Evolutionary conservation across 2,113 vertebrate genomes (phyloP).

Genomic region (human (Homo sapiens)): DNA sequence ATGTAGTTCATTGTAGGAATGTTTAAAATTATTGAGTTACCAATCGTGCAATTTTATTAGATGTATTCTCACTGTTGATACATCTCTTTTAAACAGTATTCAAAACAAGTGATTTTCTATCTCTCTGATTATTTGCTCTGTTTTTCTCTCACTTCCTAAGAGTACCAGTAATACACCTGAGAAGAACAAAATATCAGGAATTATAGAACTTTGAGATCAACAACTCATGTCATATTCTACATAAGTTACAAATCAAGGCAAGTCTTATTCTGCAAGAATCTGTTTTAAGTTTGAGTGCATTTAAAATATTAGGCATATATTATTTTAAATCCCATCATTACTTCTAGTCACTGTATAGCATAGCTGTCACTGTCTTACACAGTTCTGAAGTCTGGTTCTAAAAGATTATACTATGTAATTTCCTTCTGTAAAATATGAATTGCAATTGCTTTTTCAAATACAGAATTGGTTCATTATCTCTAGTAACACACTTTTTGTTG

Average conservation of each 20-base stretch:
- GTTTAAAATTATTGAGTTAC: background rate
- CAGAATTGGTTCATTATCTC: background rate
- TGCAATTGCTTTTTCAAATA: background rate
- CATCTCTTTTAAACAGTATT: background rate
- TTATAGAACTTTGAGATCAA: background rate
- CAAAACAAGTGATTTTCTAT: background rate
- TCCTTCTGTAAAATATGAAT: background rate
- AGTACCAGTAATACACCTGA: background rate
- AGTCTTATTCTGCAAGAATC: background rate
- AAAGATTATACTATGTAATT: background rate
- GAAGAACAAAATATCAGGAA: background rate
- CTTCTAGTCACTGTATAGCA: background rate
- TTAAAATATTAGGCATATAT: constrained; percentile 3
- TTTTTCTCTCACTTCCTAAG: background rate
- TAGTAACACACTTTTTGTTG: background rate
- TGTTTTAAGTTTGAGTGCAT: background rate
- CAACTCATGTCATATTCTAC: background rate
- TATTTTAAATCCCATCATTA: background rate
- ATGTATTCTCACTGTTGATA: background rate
- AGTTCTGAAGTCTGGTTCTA: background rate
- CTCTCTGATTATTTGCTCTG: background rate
- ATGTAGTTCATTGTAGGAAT: background rate
- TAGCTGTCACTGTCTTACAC: background rate
- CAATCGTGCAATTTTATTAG: background rate
- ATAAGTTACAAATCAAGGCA: background rate